phyloP scores from a whole-genome alignment of 2,888 invertebrate genomes.

The Bombylius discolor region DNA sequence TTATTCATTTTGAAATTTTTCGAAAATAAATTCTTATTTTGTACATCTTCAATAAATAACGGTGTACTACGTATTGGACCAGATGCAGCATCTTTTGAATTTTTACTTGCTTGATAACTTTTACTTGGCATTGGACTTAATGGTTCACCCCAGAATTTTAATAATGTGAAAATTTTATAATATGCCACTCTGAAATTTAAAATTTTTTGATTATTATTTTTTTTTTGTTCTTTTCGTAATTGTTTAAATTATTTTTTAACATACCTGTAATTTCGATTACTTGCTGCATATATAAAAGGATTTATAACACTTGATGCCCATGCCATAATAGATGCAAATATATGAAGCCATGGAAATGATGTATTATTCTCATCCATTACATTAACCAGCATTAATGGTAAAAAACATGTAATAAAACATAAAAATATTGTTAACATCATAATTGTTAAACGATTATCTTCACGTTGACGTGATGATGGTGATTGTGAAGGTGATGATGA shows the following conservation, averaged over 20 bases:
- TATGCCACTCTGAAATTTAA: constrained; percentile 28
- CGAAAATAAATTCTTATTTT: no score
- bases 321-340: constrained; percentile 71
- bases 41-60: no score
- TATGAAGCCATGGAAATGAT: constrained; percentile 60
- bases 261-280: constrained; percentile 66
- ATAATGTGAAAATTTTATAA: constrained; percentile 29
- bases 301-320: constrained; percentile 86
- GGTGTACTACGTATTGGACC: background rate
- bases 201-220: background rate
- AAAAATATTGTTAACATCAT: constrained; percentile 81
- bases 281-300: constrained; percentile 81
- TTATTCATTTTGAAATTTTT: no score
- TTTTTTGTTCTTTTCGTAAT: no score
- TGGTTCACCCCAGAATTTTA: constrained; percentile 36
- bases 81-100: background rate
- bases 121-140: constrained; percentile 33
- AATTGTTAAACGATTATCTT: constrained; percentile 68
- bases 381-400: constrained; percentile 79
- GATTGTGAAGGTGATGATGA: background rate
- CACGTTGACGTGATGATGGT: constrained; percentile 29
- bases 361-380: constrained; percentile 67
- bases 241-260: background rate
- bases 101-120: constrained; percentile 31
- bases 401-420: constrained; percentile 73